Evolutionary conservation across 2,113 vertebrate species (phyloP).

Genomic region (Phalacrocorax brasilianus): DNA sequence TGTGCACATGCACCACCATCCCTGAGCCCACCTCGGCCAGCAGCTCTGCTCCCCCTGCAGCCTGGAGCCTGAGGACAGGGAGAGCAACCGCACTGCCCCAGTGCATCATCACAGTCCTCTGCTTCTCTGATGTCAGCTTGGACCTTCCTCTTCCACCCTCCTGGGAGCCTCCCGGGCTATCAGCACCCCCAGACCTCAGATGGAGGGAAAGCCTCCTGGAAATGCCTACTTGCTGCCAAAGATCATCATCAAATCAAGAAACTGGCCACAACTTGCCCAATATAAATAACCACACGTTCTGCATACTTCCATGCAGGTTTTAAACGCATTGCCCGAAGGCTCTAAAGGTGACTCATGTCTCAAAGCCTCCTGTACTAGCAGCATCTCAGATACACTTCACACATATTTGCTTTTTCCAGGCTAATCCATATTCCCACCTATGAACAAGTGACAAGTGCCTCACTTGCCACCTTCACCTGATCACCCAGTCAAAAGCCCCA

Average conservation of each 20-base stretch:
- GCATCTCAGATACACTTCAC: not conserved
- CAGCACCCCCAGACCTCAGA: not conserved
- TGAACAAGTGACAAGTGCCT: not conserved
- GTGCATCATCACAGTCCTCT: not conserved
- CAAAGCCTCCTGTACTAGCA: not conserved
- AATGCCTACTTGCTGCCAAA: not conserved
- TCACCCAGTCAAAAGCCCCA: not conserved
- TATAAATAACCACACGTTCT: not conserved
- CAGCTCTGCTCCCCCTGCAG: not conserved
- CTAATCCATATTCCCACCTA: not conserved
- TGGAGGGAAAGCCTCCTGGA: not conserved
- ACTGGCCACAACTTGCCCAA: not conserved
- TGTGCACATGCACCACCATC: rapidly evolving
- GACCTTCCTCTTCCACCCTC: not conserved
- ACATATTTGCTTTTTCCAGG: not conserved
- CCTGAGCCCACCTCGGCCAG: rapidly evolving
- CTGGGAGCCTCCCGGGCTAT: not conserved
- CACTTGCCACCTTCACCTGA: not conserved
- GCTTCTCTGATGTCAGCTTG: rapidly evolving
- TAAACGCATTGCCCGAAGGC: not conserved
- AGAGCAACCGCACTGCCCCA: not conserved
- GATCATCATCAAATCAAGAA: not conserved
- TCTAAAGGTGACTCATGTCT: not conserved
- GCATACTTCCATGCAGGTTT: not conserved
- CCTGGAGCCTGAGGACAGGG: not conserved